Percentiles rank a stretch among this genome's conserved stretches.
These are phyloP conservation scores for Hemibagrus wyckioides DNA, from an alignment of 2,113 vertebrate species.

Conservation along the genomic window DNA sequence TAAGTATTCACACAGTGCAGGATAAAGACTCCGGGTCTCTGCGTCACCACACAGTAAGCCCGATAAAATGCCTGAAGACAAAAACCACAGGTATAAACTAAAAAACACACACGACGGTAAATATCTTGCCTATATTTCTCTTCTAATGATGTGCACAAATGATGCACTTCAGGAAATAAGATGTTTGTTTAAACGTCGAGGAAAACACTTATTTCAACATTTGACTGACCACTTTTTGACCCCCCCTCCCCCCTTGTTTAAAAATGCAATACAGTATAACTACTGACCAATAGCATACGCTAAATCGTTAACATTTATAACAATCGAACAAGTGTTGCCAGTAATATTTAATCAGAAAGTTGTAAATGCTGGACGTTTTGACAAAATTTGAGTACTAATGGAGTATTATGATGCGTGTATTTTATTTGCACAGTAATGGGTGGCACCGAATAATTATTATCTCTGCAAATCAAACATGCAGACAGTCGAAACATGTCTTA, in stretches of 20 bases:
- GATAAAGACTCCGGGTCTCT: no score
- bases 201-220: neutral
- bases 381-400: neutral
- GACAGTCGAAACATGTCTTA: neutral
- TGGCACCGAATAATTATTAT: neutral
- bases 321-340: neutral
- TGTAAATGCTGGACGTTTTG: neutral
- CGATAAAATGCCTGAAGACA: constrained; percentile 4
- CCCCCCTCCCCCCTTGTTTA: no score
- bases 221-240: neutral
- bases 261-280: no score
- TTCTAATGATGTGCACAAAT: neutral
- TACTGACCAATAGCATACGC: neutral
- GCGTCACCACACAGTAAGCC: neutral
- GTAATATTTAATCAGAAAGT: neutral
- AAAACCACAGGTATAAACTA: neutral
- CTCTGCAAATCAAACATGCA: neutral
- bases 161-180: no score
- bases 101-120: neutral
- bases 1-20: neutral
- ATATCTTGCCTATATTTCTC: neutral
- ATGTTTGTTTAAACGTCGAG: no score
- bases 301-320: neutral
- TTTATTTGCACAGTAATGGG: neutral
- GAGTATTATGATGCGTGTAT: neutral